A percentile compares a stretch with the other conserved stretches of the same genome.
Evolutionary conservation across 2,113 vertebrate genomes (phyloP).

Genomic region (Mesitornis unicolor): DNA sequence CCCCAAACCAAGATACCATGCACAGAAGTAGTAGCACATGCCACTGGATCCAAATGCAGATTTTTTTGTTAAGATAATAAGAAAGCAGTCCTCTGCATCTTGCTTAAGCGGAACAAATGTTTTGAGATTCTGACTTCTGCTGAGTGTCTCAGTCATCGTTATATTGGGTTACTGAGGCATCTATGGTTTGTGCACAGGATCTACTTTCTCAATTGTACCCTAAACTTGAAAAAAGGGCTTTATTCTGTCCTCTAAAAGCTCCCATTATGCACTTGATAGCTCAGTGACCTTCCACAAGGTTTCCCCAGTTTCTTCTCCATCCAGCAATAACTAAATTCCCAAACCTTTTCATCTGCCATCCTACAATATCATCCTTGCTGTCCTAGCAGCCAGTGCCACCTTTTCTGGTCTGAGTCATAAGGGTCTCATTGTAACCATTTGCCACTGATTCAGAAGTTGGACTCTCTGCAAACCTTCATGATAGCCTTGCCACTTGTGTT

Average conservation of each 20-base stretch:
- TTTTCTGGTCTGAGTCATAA: neutral
- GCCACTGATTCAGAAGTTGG: neutral
- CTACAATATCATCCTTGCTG: neutral
- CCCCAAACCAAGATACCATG: neutral
- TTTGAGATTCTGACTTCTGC: neutral
- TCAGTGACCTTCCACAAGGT: neutral
- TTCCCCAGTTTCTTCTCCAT: neutral
- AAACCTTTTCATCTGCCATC: neutral
- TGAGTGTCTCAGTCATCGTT: neutral
- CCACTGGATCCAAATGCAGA: neutral
- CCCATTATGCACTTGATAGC: neutral
- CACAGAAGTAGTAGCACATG: neutral
- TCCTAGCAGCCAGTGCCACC: neutral
- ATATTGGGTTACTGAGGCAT: accelerated
- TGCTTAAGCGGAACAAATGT: neutral
- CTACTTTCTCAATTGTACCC: neutral
- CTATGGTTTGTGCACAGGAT: neutral
- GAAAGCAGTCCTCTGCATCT: neutral
- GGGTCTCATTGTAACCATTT: neutral
- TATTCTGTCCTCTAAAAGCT: neutral
- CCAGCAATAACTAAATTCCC: neutral
- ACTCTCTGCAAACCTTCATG: neutral
- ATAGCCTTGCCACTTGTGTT: neutral
- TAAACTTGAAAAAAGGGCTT: neutral
- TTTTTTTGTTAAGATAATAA: neutral